Evolutionary conservation across 1,140 invertebrate genomes (phyloP).

Genomic region (Halesus radiatus): DNA sequence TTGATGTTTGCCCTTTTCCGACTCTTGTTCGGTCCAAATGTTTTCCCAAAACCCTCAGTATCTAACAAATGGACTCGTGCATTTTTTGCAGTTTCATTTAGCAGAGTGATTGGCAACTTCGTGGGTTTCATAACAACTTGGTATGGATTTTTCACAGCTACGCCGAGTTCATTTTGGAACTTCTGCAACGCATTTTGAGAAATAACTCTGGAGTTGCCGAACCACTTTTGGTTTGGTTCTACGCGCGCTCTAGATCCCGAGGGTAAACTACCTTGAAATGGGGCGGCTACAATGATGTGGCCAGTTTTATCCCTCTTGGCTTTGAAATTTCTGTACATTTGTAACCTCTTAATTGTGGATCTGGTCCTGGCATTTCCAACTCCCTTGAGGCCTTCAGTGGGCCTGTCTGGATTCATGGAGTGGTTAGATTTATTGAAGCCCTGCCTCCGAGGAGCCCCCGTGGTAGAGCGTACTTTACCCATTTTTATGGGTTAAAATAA

Average conservation of each 20-base stretch:
- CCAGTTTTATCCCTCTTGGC: constrained; percentile 92
- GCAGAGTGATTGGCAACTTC: constrained; percentile 92
- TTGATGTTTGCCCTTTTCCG: constrained; percentile 92
- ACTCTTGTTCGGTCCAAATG: constrained; percentile 95
- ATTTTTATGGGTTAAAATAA: constrained; percentile 63
- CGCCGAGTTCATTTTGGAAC: constrained; percentile 96
- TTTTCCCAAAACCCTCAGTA: constrained; percentile 93
- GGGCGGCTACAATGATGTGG: constrained; percentile 94
- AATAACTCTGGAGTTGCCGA: constrained; percentile 93
- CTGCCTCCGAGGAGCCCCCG: constrained; percentile 81
- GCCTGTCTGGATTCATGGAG: constrained; percentile 91
- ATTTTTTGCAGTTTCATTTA: constrained; percentile 95
- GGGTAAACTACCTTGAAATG: constrained; percentile 92
- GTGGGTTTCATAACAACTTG: constrained; percentile 98
- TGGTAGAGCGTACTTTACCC: constrained; percentile 80
- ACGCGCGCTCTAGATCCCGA: constrained; percentile 94
- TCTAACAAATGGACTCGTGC: constrained; percentile 94
- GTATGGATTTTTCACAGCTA: constrained; percentile 95
- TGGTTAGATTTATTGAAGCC: constrained; percentile 84
- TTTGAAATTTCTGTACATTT: constrained; percentile 98
- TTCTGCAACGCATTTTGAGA: constrained; percentile 95
- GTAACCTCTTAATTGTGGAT: constrained; percentile 94
- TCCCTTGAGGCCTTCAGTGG: constrained; percentile 83
- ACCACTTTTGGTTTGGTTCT: constrained; percentile 98
- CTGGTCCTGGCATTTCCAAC: constrained; percentile 89